Percentiles rank a stretch among this genome's conserved stretches.
These are phyloP conservation scores for Gadopsis marmoratus DNA, from an alignment of 2,797 vertebrate genomes.

Conservation along the genomic window DNA sequence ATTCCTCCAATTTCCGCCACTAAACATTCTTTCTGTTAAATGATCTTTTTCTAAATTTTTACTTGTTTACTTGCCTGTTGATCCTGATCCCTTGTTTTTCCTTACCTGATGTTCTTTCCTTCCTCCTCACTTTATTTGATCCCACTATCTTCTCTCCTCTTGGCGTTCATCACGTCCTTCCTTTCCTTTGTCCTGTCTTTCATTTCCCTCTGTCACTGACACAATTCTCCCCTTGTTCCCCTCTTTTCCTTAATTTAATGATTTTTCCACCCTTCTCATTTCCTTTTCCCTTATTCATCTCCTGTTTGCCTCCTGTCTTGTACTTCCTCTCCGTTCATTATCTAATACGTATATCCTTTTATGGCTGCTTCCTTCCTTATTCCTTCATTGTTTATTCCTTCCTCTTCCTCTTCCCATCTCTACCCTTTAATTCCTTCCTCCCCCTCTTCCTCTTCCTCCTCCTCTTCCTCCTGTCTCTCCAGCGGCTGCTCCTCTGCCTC, in stretches of 20 bases:
- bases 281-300: background rate
- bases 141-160: background rate
- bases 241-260: background rate
- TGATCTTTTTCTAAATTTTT: background rate
- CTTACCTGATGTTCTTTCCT: background rate
- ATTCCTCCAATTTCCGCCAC: background rate
- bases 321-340: background rate
- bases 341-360: background rate
- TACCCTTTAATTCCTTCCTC: background rate
- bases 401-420: background rate
- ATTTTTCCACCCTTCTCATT: background rate
- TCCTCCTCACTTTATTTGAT: background rate
- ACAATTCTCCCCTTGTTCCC: too few species aligned
- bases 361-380: background rate
- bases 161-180: background rate
- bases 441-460: slow-evolving; percentile 61
- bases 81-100: background rate
- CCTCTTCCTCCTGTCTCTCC: slow-evolving; percentile 74
- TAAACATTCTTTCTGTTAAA: background rate
- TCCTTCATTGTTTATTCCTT: background rate
- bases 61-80: too few species aligned
- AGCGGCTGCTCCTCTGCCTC: slow-evolving; percentile 95
- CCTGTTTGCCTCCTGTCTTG: background rate
- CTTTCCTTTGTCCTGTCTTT: background rate
- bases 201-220: background rate